phyloP scores from a whole-genome alignment of 1,140 invertebrate species.

The Caenorhabditis latens region DNA sequence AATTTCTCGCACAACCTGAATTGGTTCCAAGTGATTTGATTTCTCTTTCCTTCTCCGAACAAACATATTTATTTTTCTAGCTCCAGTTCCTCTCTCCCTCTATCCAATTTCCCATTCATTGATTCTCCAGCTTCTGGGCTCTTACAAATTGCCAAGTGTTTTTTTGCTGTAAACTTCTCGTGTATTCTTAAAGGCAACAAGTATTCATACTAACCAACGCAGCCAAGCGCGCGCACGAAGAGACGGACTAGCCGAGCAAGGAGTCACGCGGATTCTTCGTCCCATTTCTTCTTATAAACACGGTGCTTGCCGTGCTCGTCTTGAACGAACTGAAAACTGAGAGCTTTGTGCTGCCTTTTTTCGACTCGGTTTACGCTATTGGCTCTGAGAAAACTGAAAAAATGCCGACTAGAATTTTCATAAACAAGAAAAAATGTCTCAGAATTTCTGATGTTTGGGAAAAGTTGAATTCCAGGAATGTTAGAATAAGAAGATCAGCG shows the following conservation, averaged over 20 bases:
- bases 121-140: slow-evolving; percentile 4
- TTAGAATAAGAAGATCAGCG: no score
- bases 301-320: slow-evolving; percentile 17
- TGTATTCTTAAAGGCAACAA: slow-evolving; percentile 22
- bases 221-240: background rate
- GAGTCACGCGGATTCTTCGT: slow-evolving; percentile 45
- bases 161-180: slow-evolving; percentile 45
- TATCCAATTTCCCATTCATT: background rate
- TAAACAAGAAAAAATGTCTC: background rate
- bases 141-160: slow-evolving; percentile 18
- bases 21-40: background rate
- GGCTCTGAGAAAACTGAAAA: background rate
- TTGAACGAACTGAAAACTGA: slow-evolving; percentile 28
- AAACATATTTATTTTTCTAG: background rate
- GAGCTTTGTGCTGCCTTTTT: slow-evolving; percentile 11
- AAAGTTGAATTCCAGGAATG: no score
- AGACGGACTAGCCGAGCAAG: slow-evolving; percentile 4
- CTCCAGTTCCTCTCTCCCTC: background rate
- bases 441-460: no score
- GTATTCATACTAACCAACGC: slow-evolving; percentile 47
- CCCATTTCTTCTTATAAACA: slow-evolving; percentile 28
- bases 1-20: background rate
- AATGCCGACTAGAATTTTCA: background rate
- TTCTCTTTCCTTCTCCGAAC: background rate
- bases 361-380: background rate